These are phyloP conservation scores for Pluvialis apricaria DNA, from an alignment of 2,113 vertebrate genomes.

Conservation along the genomic window DNA sequence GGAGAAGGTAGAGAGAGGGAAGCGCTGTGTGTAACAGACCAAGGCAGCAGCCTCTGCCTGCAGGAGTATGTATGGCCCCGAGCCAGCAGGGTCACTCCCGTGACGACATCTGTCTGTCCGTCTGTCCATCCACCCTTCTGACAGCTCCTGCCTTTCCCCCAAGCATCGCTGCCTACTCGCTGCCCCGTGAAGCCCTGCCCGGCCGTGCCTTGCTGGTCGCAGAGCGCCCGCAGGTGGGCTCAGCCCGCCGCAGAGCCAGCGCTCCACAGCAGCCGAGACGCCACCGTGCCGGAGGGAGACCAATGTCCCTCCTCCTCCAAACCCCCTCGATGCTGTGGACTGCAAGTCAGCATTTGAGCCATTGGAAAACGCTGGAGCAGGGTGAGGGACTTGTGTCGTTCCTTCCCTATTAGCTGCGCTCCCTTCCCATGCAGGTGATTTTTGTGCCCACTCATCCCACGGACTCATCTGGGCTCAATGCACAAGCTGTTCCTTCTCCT, in stretches of 20 bases:
- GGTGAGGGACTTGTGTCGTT: background rate
- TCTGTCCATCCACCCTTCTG: background rate
- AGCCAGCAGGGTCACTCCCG: background rate
- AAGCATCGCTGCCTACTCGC: rapidly evolving
- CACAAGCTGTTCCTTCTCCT: background rate
- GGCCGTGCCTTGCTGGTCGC: rapidly evolving
- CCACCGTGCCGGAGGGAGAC: background rate
- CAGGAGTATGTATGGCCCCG: background rate
- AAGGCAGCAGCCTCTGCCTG: background rate
- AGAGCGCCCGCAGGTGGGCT: background rate
- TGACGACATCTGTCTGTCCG: background rate
- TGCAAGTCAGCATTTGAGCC: background rate
- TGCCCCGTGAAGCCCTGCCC: rapidly evolving
- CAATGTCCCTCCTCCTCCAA: background rate
- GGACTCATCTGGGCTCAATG: background rate
- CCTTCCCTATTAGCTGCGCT: background rate
- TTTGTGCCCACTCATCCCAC: background rate
- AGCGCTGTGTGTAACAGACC: background rate
- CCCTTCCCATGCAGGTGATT: background rate
- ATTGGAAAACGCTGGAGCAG: rapidly evolving
- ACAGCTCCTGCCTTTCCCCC: background rate
- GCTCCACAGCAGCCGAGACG: rapidly evolving
- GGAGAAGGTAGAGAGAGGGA: rapidly evolving
- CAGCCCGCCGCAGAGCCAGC: background rate
- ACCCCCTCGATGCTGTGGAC: background rate